Evolutionary conservation across 2,113 vertebrate genomes (phyloP).

Genomic region (Archilochus colubris): DNA sequence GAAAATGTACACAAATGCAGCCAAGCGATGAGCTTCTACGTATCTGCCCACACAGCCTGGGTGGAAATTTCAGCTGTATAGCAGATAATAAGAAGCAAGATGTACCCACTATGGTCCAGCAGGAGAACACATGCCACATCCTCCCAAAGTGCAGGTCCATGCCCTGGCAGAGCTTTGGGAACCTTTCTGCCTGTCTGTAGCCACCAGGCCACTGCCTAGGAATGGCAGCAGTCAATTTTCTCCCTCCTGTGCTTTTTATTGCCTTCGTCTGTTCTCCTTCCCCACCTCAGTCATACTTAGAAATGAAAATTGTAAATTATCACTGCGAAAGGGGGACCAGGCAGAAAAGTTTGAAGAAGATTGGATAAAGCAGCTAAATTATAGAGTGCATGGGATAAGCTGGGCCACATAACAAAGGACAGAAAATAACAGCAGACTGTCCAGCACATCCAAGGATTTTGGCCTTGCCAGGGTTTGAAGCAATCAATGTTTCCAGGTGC

Average conservation of each 20-base stretch:
- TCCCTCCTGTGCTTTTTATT: not conserved
- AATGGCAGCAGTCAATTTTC: not conserved
- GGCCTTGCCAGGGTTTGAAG: not conserved
- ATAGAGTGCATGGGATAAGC: not conserved
- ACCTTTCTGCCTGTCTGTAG: not conserved
- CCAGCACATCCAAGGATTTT: not conserved
- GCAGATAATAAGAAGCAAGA: not conserved
- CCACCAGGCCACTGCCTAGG: not conserved
- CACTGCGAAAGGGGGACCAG: not conserved
- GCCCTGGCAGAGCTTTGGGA: not conserved
- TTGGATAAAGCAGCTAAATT: not conserved
- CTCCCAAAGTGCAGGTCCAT: not conserved
- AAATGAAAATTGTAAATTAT: not conserved
- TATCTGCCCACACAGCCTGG: not conserved
- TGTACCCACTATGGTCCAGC: not conserved
- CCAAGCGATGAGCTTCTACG: not conserved
- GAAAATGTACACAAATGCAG: not conserved
- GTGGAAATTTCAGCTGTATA: not conserved
- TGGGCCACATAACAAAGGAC: not conserved
- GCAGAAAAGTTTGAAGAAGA: not conserved
- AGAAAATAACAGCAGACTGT: not conserved
- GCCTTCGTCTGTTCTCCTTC: not conserved
- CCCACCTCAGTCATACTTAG: not conserved
- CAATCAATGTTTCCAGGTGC: not conserved
- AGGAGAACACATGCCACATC: rapidly evolving